Base-by-base conservation (phyloP, 2,113 vertebrate species). In the Notothenia coriiceps region DNA sequence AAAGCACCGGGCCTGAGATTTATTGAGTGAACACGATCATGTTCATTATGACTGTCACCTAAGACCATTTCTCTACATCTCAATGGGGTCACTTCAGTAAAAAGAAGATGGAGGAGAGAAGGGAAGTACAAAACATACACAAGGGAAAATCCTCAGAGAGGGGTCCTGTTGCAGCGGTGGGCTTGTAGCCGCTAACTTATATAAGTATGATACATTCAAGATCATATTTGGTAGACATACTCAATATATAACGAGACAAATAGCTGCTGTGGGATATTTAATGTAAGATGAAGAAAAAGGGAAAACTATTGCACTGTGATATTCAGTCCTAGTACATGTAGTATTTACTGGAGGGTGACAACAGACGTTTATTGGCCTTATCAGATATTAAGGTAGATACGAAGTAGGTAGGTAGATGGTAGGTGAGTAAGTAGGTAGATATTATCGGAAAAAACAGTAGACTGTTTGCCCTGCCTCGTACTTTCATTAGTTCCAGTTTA, bases 1-100 rank as follows among this genome's bases (percentile, higher is more conserved):
- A 97, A 97, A 96, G 96, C 97, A 96, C 96, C 96, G 95, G 96
- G 91, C 92, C 96, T 94, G 96, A 98, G 98, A 99, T 99, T 99
- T 98, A 99, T 98, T 98, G 97, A 99, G 97, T 98, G 98, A 98
- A 96, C 96, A 97, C 96, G 96, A 98, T 97, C 96, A 95, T 97
- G 98, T 99, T 98, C 96, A 99, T 99, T 97, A 99, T 95, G 96
- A 96, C 97, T 98, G 97, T 98, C 97, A 98, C 97, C 96, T 95
- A 96, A 96, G 96, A 97, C 96, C 97, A 97, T 97, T 97, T 98
- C 97, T 96, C 97, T 97, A 96, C 96, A 96, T 97, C 97, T 97
- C 97, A 97, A 96, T 96, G 96, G 92, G 98, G 97, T 99, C 97
- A 98, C 96, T 97, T 97, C 95, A 95, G 94, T 95, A 95, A 92